A percentile compares a stretch with the other conserved stretches of the same genome.
Evolutionary conservation across 2,888 invertebrate species (phyloP).

Genomic region (Micoletzkya japonica): DNA sequence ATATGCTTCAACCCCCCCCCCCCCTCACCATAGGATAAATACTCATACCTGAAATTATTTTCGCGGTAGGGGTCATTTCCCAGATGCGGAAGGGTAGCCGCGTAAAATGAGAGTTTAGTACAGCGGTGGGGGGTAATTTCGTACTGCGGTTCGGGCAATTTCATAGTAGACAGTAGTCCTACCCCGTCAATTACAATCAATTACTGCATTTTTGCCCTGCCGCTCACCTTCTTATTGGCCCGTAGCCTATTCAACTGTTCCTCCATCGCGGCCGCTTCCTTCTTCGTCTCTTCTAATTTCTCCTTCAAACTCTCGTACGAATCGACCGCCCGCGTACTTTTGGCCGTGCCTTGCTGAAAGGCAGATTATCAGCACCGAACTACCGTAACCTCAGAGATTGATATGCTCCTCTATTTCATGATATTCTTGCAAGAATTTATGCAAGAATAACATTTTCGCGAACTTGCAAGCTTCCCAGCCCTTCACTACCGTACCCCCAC

Average conservation of each 20-base stretch:
- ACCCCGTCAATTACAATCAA: no score
- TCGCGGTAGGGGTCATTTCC: no score
- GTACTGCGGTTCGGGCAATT: no score
- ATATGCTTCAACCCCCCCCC: no score
- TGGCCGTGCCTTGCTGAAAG: slow-evolving; percentile 26
- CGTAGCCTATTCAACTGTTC: slow-evolving; percentile 36
- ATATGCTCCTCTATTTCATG: neutral
- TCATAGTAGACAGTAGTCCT: no score
- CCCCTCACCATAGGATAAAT: no score
- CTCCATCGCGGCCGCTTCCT: slow-evolving; percentile 38
- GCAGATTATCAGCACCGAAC: no score
- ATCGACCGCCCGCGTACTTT: slow-evolving; percentile 33
- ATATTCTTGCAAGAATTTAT: neutral
- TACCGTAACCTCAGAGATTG: neutral
- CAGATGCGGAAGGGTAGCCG: no score
- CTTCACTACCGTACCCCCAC: neutral
- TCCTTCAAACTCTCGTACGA: slow-evolving; percentile 43
- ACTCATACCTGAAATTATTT: no score
- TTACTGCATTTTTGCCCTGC: neutral
- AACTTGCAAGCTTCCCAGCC: neutral
- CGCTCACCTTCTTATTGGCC: slow-evolving; percentile 17
- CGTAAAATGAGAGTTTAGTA: no score
- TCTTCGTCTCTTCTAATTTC: slow-evolving; percentile 38
- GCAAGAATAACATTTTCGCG: neutral
- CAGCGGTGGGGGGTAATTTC: no score